Base-by-base conservation (phyloP, 2,113 vertebrate species). In the Vulpes vulpes region DNA sequence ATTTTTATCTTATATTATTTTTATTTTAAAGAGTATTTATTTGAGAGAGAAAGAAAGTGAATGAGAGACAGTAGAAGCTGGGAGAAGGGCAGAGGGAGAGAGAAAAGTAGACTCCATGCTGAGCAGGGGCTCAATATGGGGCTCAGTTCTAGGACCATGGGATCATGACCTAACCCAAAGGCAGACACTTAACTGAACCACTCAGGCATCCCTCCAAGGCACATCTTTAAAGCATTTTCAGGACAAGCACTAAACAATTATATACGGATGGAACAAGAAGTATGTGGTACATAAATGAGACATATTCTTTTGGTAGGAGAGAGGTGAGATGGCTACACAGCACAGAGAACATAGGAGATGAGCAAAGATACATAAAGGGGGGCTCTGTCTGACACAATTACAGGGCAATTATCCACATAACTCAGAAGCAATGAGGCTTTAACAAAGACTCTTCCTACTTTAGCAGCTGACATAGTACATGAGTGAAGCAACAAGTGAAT, bases 271-370 rank as follows among this genome's bases (percentile, higher is more conserved):
- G 59, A 91, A 12, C 53, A 93, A 73, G 64, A 89, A 71, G 8
- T 88, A 53, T 4, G 4, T 55, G 10, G 14, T 85, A 17, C 27
- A 57, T 91, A 88, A 92, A 69, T 57, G 53, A 97, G 83, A 86
- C 0, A 3, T 94, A 64, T 71, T 92, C 96, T 94, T 76, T 91
- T 96, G n/a, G 30, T 84, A 94, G 27, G 62, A 83, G 43, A 88
- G 53, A 81, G 19, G 59, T 90, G 64, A 65, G 76, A 85, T 94
- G 78, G 53, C 65, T 71, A 53, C 30, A 17, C 55, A 83, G 19
- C 62, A 91, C 14, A 94, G 73, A 86, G 78, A 91, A 96, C n/a
- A 94, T 3, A 81, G 65, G 32, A 74, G 51, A 96, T 86, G 20
- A 55, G 76, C 91, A 86, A 96, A 95, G 11, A 94, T 23, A 89